These are phyloP conservation scores for Elmis aenea DNA, from an alignment of 2,888 invertebrate genomes.

Conservation along the genomic window DNA sequence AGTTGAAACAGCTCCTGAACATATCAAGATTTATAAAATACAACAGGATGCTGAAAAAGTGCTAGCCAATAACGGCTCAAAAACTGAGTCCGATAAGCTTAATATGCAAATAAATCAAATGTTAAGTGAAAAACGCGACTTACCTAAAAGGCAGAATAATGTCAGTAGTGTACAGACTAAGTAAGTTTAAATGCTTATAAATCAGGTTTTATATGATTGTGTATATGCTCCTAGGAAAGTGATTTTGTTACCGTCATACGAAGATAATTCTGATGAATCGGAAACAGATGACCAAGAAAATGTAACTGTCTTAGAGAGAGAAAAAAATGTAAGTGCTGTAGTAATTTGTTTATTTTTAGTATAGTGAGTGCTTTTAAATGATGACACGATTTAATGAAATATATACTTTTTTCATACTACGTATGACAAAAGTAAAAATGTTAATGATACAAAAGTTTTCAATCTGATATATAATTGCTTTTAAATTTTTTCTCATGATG, in stretches of 20 bases:
- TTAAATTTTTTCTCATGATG: conserved; percentile 37
- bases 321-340: conserved; percentile 1
- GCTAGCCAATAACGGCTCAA: no score
- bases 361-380: conserved; percentile 9
- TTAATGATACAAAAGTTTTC: conserved; percentile 40
- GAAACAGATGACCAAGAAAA: conserved; percentile 44
- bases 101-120: no score
- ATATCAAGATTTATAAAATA: conserved; percentile 31
- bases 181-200: no score
- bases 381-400: conserved; percentile 10
- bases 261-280: conserved; percentile 48
- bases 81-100: no score
- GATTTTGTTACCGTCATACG: conserved; percentile 55
- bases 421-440: no score
- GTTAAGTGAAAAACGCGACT: no score
- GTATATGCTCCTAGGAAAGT: no score
- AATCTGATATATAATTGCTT: conserved; percentile 43
- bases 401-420: conserved; percentile 1
- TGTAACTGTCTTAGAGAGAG: conserved; percentile 11
- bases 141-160: no score
- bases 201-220: no score
- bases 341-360: background rate
- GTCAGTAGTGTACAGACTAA: no score
- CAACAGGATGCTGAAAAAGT: conserved; percentile 19
- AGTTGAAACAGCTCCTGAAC: conserved; percentile 7